Conservation (phyloP, 2,113 vertebrate species). For the Heterochromis multidens region DNA sequence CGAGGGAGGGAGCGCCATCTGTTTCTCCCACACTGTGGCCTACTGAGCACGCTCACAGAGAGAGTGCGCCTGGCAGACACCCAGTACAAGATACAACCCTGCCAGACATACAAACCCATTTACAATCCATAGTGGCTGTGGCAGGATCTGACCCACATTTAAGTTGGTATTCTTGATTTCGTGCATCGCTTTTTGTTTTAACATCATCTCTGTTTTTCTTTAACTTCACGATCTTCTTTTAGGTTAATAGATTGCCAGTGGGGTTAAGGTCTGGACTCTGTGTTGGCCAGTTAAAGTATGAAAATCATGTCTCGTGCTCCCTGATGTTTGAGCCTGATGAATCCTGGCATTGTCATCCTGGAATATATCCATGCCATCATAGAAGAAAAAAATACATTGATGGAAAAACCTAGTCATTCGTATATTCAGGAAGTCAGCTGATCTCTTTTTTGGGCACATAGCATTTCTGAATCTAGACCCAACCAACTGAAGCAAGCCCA, state of each 20-base stretch:
- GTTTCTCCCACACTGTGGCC: slow-evolving; percentile 62
- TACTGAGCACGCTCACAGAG: slow-evolving; percentile 54
- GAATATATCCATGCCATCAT: no score
- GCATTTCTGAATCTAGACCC: background rate
- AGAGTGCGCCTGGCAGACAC: slow-evolving; percentile 56
- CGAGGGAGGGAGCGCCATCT: slow-evolving; percentile 65
- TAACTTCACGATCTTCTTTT: background rate
- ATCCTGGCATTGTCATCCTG: background rate
- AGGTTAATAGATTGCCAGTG: background rate
- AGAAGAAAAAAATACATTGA: no score
- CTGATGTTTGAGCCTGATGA: background rate
- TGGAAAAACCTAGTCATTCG: background rate
- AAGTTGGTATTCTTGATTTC: background rate
- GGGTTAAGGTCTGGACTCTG: background rate
- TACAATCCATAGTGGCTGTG: slow-evolving; percentile 30
- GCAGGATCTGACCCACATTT: slow-evolving; percentile 45
- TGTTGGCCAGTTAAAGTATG: background rate
- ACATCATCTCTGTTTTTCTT: background rate
- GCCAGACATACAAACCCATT: slow-evolving; percentile 65
- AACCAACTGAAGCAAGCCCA: background rate
- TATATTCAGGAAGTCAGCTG: background rate
- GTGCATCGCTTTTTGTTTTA: background rate
- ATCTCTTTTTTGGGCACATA: background rate
- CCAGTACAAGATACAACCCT: slow-evolving; percentile 54
- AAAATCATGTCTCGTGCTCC: background rate